Percentiles rank a stretch among this genome's conserved stretches.
Evolutionary conservation across 2,797 vertebrate species (phyloP).

Genomic region (Sebastes vulpes): DNA sequence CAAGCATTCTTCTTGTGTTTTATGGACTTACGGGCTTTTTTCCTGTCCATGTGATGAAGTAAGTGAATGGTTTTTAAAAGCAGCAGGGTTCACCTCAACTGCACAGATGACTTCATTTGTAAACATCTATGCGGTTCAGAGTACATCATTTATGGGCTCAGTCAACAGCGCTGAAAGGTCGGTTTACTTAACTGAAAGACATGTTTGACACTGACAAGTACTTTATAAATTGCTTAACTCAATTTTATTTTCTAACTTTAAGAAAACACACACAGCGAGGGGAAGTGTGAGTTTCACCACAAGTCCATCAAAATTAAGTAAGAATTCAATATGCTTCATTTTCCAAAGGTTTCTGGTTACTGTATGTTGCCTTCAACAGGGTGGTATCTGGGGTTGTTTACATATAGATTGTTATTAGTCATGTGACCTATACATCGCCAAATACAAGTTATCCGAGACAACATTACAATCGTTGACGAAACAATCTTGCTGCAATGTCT

Average conservation of each 20-base stretch:
- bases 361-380: not conserved
- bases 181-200: conserved; percentile 43
- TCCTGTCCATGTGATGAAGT: not conserved
- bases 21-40: conserved; percentile 23
- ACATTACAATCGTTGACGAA: not conserved
- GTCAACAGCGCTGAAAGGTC: conserved; percentile 25
- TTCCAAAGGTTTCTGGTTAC: not conserved
- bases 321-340: no score
- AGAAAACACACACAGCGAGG: not conserved
- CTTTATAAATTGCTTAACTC: conserved; percentile 22
- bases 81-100: conserved; percentile 14
- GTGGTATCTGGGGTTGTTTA: not conserved
- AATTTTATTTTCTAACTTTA: conserved; percentile 4
- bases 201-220: conserved; percentile 32
- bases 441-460: not conserved
- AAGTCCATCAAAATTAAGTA: not conserved
- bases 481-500: not conserved
- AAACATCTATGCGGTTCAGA: conserved; percentile 32
- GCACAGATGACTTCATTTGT: conserved; percentile 29
- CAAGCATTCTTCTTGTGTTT: conserved; percentile 18
- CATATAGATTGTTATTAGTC: not conserved
- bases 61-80: conserved; percentile 9
- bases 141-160: conserved; percentile 45
- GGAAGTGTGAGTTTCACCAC: not conserved
- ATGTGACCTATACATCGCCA: not conserved